phyloP scores from a whole-genome alignment of 2,113 vertebrate genomes.

The Podarcis muralis region DNA sequence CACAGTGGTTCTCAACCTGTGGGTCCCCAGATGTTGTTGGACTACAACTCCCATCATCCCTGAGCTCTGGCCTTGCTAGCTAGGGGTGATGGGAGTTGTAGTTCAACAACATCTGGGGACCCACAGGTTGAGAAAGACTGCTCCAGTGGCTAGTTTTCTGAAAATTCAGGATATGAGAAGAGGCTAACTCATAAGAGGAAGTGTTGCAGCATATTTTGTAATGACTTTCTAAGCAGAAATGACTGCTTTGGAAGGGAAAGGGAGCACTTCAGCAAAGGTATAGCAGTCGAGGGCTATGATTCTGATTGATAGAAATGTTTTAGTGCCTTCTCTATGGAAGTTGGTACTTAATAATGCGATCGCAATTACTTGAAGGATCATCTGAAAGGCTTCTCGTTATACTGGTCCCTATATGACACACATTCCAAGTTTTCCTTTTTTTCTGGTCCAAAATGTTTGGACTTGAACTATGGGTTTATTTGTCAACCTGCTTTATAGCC shows the following conservation, averaged over 20 bases:
- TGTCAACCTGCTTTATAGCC: not conserved
- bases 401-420: not conserved
- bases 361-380: not conserved
- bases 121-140: too few species aligned
- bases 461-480: not conserved
- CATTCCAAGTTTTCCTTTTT: not conserved
- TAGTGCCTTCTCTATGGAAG: not conserved
- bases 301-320: not conserved
- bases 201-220: not conserved
- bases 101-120: too few species aligned
- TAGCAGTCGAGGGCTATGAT: not conserved
- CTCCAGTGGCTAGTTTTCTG: not conserved
- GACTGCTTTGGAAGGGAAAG: not conserved
- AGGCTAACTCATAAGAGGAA: not conserved
- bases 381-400: not conserved
- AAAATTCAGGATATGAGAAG: not conserved
- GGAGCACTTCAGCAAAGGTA: not conserved
- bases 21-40: too few species aligned
- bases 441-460: too few species aligned
- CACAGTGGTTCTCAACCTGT: too few species aligned
- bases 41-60: too few species aligned
- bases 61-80: too few species aligned
- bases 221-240: slow-evolving; percentile 4
- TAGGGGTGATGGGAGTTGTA: too few species aligned
- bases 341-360: not conserved